Percentiles rank a stretch among this genome's conserved stretches.
Evolutionary conservation across 2,888 invertebrate genomes (phyloP).

Genomic region (Limnephilus rhombicus): DNA sequence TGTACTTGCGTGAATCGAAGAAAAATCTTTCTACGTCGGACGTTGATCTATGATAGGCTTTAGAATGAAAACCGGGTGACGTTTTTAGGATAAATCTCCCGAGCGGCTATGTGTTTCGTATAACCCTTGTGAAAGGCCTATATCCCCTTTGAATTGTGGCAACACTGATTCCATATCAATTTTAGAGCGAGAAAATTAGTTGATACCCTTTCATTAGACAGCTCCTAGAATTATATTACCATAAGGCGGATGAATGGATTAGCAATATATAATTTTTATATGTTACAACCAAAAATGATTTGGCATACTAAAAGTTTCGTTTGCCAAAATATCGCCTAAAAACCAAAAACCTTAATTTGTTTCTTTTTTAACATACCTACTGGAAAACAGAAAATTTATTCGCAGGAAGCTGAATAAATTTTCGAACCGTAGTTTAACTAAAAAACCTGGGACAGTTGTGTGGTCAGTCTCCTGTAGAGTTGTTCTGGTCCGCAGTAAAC

Average conservation of each 20-base stretch:
- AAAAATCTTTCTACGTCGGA: slow-evolving; percentile 39
- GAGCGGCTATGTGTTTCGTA: neutral
- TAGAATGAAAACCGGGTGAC: slow-evolving; percentile 36
- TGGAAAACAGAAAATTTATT: too few species aligned
- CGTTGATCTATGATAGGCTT: slow-evolving; percentile 44
- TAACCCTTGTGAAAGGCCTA: neutral
- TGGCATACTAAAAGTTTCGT: too few species aligned
- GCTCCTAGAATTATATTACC: neutral
- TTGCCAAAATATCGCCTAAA: too few species aligned
- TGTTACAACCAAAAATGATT: neutral
- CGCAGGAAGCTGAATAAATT: too few species aligned
- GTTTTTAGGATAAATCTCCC: slow-evolving; percentile 26
- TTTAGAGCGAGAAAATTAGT: neutral
- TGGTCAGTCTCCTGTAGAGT: too few species aligned
- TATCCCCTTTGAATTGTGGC: neutral
- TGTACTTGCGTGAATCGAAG: slow-evolving; percentile 21
- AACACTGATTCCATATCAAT: neutral
- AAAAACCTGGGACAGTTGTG: too few species aligned
- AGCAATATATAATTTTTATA: neutral
- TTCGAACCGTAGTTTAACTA: too few species aligned
- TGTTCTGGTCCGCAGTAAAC: too few species aligned
- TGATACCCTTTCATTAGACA: neutral
- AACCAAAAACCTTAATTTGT: too few species aligned
- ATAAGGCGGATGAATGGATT: neutral
- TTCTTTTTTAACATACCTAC: too few species aligned